Conservation (phyloP, 2,888 invertebrate species). For the Glyphotaelius pellucidus region DNA sequence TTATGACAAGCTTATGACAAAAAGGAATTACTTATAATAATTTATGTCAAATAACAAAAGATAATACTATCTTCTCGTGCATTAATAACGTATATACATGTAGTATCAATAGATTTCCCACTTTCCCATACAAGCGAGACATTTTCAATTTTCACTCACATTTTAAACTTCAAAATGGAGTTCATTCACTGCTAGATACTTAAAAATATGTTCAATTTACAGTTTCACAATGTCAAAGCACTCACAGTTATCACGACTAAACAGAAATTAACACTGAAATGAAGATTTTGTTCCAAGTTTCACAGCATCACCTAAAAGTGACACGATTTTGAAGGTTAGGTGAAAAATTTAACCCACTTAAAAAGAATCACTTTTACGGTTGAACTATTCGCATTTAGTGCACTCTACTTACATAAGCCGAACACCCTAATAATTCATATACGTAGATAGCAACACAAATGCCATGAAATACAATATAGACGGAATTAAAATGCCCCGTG, state of each 20-base stretch:
- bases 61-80: neutral
- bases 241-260: neutral
- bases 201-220: neutral
- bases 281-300: neutral
- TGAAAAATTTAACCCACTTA: constrained; percentile 41
- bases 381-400: constrained; percentile 21
- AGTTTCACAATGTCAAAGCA: neutral
- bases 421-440: constrained; percentile 7
- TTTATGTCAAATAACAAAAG: neutral
- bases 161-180: constrained; percentile 18
- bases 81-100: neutral
- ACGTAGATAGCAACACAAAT: constrained; percentile 24
- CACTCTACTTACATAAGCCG: constrained; percentile 43
- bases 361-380: constrained; percentile 36
- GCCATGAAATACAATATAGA: constrained; percentile 24
- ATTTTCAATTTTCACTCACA: neutral
- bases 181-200: neutral
- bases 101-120: neutral
- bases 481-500: constrained; percentile 27
- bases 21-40: neutral
- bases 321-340: constrained; percentile 41
- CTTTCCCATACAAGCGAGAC: neutral
- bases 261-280: neutral
- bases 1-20: too few species aligned
- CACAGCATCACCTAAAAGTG: neutral